phyloP scores from a whole-genome alignment of 2,888 invertebrate genomes.

The Lithodes maja region DNA sequence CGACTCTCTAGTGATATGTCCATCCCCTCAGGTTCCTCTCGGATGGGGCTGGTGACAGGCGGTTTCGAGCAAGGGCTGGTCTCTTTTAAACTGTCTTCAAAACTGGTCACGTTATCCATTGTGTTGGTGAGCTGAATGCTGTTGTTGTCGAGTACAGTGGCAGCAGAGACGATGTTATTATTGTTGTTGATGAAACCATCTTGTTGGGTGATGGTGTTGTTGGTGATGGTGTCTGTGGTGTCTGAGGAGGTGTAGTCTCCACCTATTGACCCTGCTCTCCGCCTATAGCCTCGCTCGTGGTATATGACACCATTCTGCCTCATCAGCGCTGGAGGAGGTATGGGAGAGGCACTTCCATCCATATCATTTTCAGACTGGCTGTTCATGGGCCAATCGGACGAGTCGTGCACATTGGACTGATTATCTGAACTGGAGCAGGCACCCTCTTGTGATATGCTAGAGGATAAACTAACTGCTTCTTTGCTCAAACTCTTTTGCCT shows the following conservation, averaged over 20 bases:
- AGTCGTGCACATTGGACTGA: slow-evolving; percentile 72
- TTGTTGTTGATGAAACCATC: slow-evolving; percentile 66
- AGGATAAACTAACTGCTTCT: slow-evolving; percentile 82
- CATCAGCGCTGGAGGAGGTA: slow-evolving; percentile 64
- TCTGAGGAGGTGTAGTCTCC: slow-evolving; percentile 43
- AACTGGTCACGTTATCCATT: slow-evolving; percentile 64
- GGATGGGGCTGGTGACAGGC: slow-evolving; percentile 69
- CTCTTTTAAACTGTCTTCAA: slow-evolving; percentile 70
- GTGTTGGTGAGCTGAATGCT: slow-evolving; percentile 54
- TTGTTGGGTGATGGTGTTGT: slow-evolving; percentile 54
- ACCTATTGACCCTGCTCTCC: slow-evolving; percentile 40
- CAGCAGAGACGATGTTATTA: slow-evolving; percentile 45
- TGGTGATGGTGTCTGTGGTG: slow-evolving; percentile 52
- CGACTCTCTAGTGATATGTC: slow-evolving; percentile 70
- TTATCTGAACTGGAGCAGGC: slow-evolving; percentile 81
- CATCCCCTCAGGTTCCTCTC: slow-evolving; percentile 70
- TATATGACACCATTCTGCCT: slow-evolving; percentile 63
- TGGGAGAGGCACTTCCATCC: slow-evolving; percentile 70
- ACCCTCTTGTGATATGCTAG: slow-evolving; percentile 79
- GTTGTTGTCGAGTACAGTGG: slow-evolving; percentile 44
- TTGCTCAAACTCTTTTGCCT: slow-evolving; percentile 90
- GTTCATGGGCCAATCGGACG: slow-evolving; percentile 72
- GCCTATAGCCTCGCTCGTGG: slow-evolving; percentile 51
- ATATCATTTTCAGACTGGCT: slow-evolving; percentile 72
- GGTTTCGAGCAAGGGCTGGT: slow-evolving; percentile 69